Evolutionary conservation across 1,140 invertebrate species (phyloP).

Genomic region (Medauroidea extradentata): DNA sequence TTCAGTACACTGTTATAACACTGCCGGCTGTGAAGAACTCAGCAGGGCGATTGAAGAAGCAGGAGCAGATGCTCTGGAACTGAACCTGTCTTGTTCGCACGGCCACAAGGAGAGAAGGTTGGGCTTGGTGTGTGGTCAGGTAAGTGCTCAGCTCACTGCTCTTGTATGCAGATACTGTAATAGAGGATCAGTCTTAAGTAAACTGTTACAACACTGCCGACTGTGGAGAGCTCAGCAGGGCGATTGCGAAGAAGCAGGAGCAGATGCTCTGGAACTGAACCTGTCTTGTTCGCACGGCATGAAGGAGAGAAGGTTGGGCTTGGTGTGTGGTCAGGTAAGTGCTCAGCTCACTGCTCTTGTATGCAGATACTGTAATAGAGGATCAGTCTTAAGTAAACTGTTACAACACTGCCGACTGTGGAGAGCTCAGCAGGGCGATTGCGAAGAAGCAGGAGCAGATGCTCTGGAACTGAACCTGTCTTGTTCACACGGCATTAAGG

Average conservation of each 20-base stretch:
- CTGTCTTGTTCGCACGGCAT: conserved; percentile 98
- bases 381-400: conserved; percentile 26
- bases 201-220: conserved; percentile 69
- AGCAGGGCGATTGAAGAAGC: conserved; percentile 73
- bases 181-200: neutral
- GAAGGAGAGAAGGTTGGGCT: conserved; percentile 95
- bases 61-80: conserved; percentile 90
- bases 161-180: neutral
- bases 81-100: conserved; percentile 97
- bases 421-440: conserved; percentile 67
- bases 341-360: neutral
- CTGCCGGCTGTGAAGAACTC: conserved; percentile 83
- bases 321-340: conserved; percentile 90
- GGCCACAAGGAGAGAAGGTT: conserved; percentile 98
- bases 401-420: conserved; percentile 88
- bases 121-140: conserved; percentile 96
- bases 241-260: conserved; percentile 79
- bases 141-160: conserved; percentile 36
- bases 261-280: conserved; percentile 94
- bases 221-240: conserved; percentile 78
- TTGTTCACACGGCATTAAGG: conserved; percentile 98
- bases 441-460: conserved; percentile 87
- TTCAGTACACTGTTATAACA: conserved; percentile 58
- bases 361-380: neutral
- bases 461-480: conserved; percentile 94